These are phyloP conservation scores for Parnassius smintheus DNA, from an alignment of 2,888 invertebrate species.

Conservation along the genomic window DNA sequence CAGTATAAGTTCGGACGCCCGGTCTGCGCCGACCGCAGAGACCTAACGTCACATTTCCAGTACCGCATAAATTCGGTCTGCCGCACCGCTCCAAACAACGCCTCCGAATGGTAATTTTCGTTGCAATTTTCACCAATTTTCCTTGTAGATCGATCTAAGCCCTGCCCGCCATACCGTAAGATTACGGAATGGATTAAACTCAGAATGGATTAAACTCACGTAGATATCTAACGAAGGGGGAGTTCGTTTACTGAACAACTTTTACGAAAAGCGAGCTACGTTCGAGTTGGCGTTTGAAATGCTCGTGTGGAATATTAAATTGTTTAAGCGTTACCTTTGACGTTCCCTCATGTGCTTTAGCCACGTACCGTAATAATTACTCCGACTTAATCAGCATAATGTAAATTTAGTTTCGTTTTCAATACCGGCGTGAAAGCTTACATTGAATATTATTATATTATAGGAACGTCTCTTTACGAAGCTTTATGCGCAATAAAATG, in stretches of 20 bases:
- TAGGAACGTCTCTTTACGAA: constrained; percentile 40
- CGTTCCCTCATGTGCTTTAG: constrained; percentile 55
- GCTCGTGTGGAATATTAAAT: constrained; percentile 79
- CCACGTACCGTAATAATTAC: constrained; percentile 70
- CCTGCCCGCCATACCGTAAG: constrained; percentile 49
- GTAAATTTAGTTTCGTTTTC: constrained; percentile 53
- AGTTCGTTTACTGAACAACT: constrained; percentile 75
- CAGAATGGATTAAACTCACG: constrained; percentile 77
- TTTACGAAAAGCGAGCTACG: constrained; percentile 74
- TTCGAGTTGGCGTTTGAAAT: constrained; percentile 76
- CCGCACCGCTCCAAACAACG: constrained; percentile 62
- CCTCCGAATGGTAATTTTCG: constrained; percentile 74
- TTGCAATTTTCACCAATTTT: constrained; percentile 78
- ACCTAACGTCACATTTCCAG: constrained; percentile 56
- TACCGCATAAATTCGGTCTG: constrained; percentile 60
- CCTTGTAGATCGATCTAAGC: constrained; percentile 64
- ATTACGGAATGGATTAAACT: constrained; percentile 68
- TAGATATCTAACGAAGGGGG: constrained; percentile 79
- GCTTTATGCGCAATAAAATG: constrained; percentile 42
- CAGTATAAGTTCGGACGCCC: constrained; percentile 29
- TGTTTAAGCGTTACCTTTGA: constrained; percentile 78
- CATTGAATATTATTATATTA: constrained; percentile 40
- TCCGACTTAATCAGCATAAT: constrained; percentile 63
- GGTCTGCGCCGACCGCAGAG: constrained; percentile 44
- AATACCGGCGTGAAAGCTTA: constrained; percentile 34